A percentile compares a stretch with the other conserved stretches of the same genome.
Evolutionary conservation across 2,797 vertebrate species (phyloP).

Genomic region (Pachyuromys duprasi): DNA sequence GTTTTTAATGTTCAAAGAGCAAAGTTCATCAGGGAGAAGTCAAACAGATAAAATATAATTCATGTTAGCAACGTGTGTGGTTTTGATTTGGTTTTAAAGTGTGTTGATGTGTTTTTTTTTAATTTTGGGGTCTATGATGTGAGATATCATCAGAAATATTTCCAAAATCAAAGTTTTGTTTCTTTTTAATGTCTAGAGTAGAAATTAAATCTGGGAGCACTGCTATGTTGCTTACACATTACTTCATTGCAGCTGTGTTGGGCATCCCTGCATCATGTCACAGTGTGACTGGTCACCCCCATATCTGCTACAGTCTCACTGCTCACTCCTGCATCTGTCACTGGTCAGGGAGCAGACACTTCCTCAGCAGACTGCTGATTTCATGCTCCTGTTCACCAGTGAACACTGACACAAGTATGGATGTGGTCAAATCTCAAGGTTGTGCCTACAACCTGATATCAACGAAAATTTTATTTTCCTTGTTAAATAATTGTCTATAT

Average conservation of each 20-base stretch:
- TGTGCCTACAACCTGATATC: background rate
- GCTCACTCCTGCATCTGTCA: background rate
- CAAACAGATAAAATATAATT: conserved; percentile 48
- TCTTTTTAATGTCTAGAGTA: background rate
- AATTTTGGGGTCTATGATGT: background rate
- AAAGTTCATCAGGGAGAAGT: conserved; percentile 22
- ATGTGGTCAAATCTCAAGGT: background rate
- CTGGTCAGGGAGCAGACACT: background rate
- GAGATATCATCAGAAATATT: conserved; percentile 43
- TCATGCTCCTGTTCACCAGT: background rate
- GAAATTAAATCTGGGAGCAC: background rate
- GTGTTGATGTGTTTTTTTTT: background rate
- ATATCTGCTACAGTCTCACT: too few relatives aligned
- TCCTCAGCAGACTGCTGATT: background rate
- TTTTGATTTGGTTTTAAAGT: conserved; percentile 40
- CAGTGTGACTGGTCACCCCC: too few relatives aligned
- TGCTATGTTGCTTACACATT: background rate
- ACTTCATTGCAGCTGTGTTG: background rate
- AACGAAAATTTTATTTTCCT: background rate
- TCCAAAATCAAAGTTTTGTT: conserved; percentile 32
- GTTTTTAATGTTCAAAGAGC: conserved; percentile 22
- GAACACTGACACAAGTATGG: too few relatives aligned
- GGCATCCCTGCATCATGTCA: too few relatives aligned
- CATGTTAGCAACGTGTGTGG: conserved; percentile 19
- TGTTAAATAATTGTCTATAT: background rate